Evolutionary conservation across 2,113 vertebrate species (phyloP).

Genomic region (Mellivora capensis): DNA sequence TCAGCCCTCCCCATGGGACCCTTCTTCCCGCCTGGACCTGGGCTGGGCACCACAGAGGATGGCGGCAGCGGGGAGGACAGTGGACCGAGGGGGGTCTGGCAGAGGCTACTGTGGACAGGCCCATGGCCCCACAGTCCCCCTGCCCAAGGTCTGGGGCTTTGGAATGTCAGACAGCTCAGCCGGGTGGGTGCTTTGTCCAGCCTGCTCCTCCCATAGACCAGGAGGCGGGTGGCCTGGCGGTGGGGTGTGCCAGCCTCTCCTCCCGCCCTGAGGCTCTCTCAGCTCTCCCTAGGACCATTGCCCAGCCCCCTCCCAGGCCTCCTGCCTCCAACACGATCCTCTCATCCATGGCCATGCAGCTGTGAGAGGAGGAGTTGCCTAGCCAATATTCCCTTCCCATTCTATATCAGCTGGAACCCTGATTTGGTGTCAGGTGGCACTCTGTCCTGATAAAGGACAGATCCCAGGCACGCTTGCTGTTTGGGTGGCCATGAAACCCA

Average conservation of each 20-base stretch:
- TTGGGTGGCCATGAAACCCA: background rate
- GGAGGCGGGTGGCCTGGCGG: too few species aligned
- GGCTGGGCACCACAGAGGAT: background rate
- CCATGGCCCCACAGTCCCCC: background rate
- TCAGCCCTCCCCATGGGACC: background rate
- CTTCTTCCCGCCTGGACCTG: background rate
- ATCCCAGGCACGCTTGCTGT: background rate
- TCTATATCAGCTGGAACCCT: background rate
- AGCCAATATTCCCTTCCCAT: background rate
- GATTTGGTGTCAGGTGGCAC: too few species aligned
- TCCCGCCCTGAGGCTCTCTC: background rate
- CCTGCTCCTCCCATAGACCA: background rate
- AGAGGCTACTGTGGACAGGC: fast-evolving
- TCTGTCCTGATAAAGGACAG: background rate
- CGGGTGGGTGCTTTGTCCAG: background rate
- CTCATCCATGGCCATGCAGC: too few species aligned
- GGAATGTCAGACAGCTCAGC: fast-evolving
- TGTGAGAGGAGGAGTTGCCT: background rate
- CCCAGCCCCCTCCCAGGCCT: background rate
- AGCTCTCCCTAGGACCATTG: background rate
- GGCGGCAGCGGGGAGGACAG: background rate
- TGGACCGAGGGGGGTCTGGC: background rate
- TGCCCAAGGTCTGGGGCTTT: fast-evolving
- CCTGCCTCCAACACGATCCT: background rate
- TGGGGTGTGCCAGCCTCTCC: fast-evolving